Base-by-base conservation (phyloP, 2,888 invertebrate species). In the Callimorpha dominula region DNA sequence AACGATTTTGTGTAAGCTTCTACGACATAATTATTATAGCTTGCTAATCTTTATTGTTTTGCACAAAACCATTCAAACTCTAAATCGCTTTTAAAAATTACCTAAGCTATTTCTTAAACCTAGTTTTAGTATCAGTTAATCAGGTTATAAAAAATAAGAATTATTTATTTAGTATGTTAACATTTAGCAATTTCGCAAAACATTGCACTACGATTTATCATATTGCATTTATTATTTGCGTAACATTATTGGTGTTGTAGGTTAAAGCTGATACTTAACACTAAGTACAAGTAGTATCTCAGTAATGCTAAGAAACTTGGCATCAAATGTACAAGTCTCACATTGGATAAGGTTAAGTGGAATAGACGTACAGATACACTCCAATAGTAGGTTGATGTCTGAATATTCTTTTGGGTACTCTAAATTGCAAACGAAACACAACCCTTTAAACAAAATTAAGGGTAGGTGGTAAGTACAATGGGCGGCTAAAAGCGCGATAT, bases 181-280 rank as follows among this genome's bases (percentile, higher is more conserved):
- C 76, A 81, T 82, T 73, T 81, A 31, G 31, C 2, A 31, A 31
- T 46, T 46, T 46, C 65, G 67, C 70, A 79, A 79, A 60, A 60
- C 31, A n/a, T 83, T 83, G 79, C 83, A 68, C 72, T 70, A 43
- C n/a, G 17, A 63, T 57, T 15, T 46, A 46, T 40, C 50, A 71
- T 60, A 31, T 31, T 9, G 31, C 7, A 31, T 31, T 31, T 11
- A 60, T 31, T 12, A 14, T 31, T 60, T 31, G 31, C 31, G 60
- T 31, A 60, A 60, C 9, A 31, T 60, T 46, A 46, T 46, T 9
- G 6, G 43, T 46, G 43, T 46, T 46, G 43, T 46, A 46, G 9
- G 6, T 46, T 14, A 31, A 31, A 60, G 31, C 31, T 31, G 31
- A 31, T 31, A 57, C 20, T 57, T 57, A 14, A 31, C 11, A 31